Evolutionary conservation across 2,888 invertebrate species (phyloP), one percentile per base, ranked within the genome.

Genomic region (Hirtodrosophila cameraria): DNA sequence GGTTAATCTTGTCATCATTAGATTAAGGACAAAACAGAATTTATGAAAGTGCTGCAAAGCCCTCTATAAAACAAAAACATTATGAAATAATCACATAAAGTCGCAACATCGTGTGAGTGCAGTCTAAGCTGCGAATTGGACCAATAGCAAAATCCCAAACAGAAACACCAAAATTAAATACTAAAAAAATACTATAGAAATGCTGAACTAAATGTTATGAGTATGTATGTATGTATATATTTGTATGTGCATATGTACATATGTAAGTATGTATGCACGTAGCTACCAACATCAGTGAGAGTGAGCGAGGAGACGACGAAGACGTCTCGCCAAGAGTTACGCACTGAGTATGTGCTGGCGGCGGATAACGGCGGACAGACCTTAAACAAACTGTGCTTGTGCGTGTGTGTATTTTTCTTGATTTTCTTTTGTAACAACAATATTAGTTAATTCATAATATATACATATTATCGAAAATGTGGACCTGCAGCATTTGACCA

Each of bases 321-420:
- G 70, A 70, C 70, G 71, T 55, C 65, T 71, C 70, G 70, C 35
- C 35, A 58, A 71, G 71, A 71, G 71, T 71, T 71, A 71, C 71
- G 71, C 71, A 66, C 72, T 58, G 62, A 55, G 72, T 71, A 57
- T 66, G 72, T 60, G 71, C 72, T 66, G 71, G 71, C 72, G 71
- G 71, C 67, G 66, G 61, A 71, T 71, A 66, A 71, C 71, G 66
- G 72, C 66, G 58, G 46, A 71, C 70, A 53, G 61, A 66, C 58
- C 53, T 52, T 52, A 61, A 66, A 71, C 71, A 66, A 54, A 71
- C 57, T 61, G 71, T 71, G 70, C 43, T 63, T 54, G 69, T 48
- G 69, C 35, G 65, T 59, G 59, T 60, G 64, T 70, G 63, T 63
- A 55, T 57, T 64, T 59, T 58, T 61, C 66, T 62, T 71, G 71